phyloP scores from a whole-genome alignment of 30 jellyfish, hydroid and myxozoan species.

The Aurelia aurita complex sp. Pacific region DNA sequence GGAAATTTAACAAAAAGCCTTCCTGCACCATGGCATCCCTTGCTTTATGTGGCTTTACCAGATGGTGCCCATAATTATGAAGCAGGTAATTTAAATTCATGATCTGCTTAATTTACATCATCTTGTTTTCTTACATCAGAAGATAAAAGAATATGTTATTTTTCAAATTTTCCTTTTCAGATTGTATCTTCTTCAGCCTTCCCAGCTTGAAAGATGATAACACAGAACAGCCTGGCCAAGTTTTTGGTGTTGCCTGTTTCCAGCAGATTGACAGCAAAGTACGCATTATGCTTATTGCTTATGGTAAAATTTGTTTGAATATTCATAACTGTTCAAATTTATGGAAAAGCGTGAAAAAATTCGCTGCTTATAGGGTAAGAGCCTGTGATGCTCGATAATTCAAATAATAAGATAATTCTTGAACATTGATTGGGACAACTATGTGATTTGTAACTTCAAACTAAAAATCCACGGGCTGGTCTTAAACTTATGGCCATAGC shows the following conservation, averaged over 20 bases:
- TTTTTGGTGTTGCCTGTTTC: slow-evolving; percentile 90
- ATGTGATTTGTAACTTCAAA: too few species aligned
- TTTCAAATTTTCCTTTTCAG: slow-evolving; percentile 36
- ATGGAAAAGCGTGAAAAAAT: too few species aligned
- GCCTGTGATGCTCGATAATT: too few species aligned
- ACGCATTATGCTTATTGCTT: not conserved
- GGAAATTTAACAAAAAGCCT: slow-evolving; percentile 31
- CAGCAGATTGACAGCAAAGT: slow-evolving; percentile 91
- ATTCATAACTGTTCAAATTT: too few species aligned
- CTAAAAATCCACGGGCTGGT: too few species aligned
- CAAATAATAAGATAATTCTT: too few species aligned
- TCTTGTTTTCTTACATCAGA: too few species aligned
- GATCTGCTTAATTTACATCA: too few species aligned
- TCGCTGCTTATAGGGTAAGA: too few species aligned
- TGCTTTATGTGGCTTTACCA: slow-evolving; percentile 87
- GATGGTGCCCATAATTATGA: slow-evolving; percentile 98
- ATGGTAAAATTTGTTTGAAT: too few species aligned
- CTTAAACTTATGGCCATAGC: too few species aligned
- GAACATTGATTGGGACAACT: too few species aligned
- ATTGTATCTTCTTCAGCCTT: slow-evolving; percentile 70
- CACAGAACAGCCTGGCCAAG: slow-evolving; percentile 48
- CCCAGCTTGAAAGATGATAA: slow-evolving; percentile 65
- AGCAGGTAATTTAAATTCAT: slow-evolving; percentile 46
- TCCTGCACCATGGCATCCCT: slow-evolving; percentile 81
- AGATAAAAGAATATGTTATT: not conserved